Evolutionary conservation across 2,888 invertebrate genomes (phyloP).

Genomic region (Stenichneumon culpator): DNA sequence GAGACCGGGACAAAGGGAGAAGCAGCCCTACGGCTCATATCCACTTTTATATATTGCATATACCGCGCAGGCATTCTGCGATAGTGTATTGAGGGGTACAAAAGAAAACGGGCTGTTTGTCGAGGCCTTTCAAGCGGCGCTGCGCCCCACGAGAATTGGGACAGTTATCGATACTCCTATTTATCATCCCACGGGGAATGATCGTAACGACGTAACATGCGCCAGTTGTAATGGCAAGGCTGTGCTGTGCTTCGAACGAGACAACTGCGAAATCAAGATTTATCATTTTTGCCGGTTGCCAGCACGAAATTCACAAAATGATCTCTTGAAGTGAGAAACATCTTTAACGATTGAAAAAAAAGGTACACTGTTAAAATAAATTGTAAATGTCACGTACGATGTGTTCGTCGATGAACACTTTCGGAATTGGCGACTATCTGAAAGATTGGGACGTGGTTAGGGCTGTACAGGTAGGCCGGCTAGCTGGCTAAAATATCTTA

Average conservation of each 20-base stretch:
- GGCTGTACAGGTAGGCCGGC: no score
- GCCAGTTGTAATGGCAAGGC: not conserved
- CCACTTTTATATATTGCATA: slow-evolving; percentile 48
- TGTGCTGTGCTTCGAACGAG: not conserved
- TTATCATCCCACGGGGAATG: slow-evolving; percentile 28
- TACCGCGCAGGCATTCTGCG: slow-evolving; percentile 21
- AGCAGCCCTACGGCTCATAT: slow-evolving; percentile 19
- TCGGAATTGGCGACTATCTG: no score
- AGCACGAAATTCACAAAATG: no score
- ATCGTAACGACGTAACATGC: not conserved
- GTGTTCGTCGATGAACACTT: no score
- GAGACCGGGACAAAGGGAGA: slow-evolving; percentile 16
- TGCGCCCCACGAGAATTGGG: slow-evolving; percentile 49
- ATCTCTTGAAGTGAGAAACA: no score
- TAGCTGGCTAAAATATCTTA: no score
- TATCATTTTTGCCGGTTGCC: no score
- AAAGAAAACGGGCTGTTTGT: slow-evolving; percentile 43
- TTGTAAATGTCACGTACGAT: no score
- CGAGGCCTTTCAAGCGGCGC: slow-evolving; percentile 43
- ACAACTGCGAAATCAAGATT: no score
- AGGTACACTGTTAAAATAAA: no score
- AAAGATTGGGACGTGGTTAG: no score
- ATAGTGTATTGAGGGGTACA: slow-evolving; percentile 8
- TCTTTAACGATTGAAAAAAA: no score
- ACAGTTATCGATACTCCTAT: slow-evolving; percentile 43